A percentile compares a stretch with the other conserved stretches of the same genome.
phyloP scores from a whole-genome alignment of 2,113 vertebrate genomes.

The Syngnathus floridae region DNA sequence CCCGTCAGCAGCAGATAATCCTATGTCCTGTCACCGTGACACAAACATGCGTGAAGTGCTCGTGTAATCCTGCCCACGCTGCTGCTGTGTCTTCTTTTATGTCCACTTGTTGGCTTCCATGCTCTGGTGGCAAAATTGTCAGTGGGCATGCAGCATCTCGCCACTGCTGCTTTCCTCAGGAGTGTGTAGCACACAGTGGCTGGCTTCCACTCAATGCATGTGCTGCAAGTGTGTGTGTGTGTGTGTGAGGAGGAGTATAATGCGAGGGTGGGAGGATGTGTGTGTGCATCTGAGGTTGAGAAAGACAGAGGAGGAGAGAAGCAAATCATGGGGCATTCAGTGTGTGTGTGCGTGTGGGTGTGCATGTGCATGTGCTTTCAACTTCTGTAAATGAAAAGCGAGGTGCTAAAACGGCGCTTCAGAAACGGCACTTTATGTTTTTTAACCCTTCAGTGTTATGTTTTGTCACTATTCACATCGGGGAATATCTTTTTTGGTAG shows the following conservation, averaged over 20 bases:
- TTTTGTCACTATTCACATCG: neutral
- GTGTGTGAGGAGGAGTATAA: conserved; percentile 31
- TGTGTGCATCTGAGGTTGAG: conserved; percentile 13
- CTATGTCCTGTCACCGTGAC: conserved; percentile 47
- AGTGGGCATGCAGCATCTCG: conserved; percentile 43
- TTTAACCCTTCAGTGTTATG: neutral
- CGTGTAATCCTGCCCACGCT: conserved; percentile 39
- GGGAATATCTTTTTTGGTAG: no score
- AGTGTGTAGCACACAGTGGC: neutral
- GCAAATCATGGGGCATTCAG: neutral
- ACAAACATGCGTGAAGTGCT: conserved; percentile 25
- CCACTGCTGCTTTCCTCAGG: conserved; percentile 32
- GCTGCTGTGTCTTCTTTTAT: conserved; percentile 26
- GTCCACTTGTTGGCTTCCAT: conserved; percentile 45
- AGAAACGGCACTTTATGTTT: neutral
- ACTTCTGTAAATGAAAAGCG: conserved; percentile 50
- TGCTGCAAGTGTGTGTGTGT: conserved; percentile 15
- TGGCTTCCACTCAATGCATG: conserved; percentile 48
- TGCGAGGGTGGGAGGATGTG: conserved; percentile 26
- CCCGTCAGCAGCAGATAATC: conserved; percentile 44
- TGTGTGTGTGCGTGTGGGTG: neutral
- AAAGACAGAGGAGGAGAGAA: neutral
- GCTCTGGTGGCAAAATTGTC: conserved; percentile 38
- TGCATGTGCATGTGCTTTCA: conserved; percentile 22
- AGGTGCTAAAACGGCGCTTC: conserved; percentile 54